These are phyloP conservation scores for Sturnus vulgaris DNA, from an alignment of 2,113 vertebrate genomes.

Conservation along the genomic window DNA sequence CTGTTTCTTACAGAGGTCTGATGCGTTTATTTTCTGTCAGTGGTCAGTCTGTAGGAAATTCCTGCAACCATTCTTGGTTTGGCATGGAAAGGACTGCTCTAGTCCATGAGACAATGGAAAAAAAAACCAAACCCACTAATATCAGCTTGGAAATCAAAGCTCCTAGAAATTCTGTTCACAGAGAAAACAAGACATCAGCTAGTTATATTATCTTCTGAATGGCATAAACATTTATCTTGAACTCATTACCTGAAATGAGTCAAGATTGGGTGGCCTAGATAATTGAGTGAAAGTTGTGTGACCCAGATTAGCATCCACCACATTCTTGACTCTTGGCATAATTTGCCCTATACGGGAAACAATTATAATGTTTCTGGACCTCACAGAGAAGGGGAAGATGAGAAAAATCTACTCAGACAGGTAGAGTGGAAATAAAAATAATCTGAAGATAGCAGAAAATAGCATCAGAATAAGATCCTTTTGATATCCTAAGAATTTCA, in stretches of 20 bases:
- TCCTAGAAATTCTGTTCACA: background rate
- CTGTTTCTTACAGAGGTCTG: background rate
- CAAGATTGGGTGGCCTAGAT: background rate
- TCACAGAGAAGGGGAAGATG: background rate
- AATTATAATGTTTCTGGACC: background rate
- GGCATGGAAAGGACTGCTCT: background rate
- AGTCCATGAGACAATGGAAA: background rate
- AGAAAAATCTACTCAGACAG: background rate
- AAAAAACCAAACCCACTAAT: rapidly evolving
- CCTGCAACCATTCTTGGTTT: background rate
- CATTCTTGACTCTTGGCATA: background rate
- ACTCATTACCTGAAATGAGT: slow-evolving; percentile 14
- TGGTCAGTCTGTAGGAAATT: background rate
- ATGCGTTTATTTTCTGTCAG: background rate
- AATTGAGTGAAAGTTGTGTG: background rate
- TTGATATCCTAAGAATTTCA: background rate
- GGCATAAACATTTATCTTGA: background rate
- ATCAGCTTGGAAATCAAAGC: background rate
- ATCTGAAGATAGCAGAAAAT: background rate
- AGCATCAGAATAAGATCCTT: background rate
- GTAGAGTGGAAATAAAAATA: background rate
- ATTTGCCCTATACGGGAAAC: background rate
- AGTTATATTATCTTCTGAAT: background rate
- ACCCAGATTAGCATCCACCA: background rate
- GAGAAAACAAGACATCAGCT: background rate